phyloP scores from a whole-genome alignment of 2,113 vertebrate genomes.

The Oreocharis arfaki region DNA sequence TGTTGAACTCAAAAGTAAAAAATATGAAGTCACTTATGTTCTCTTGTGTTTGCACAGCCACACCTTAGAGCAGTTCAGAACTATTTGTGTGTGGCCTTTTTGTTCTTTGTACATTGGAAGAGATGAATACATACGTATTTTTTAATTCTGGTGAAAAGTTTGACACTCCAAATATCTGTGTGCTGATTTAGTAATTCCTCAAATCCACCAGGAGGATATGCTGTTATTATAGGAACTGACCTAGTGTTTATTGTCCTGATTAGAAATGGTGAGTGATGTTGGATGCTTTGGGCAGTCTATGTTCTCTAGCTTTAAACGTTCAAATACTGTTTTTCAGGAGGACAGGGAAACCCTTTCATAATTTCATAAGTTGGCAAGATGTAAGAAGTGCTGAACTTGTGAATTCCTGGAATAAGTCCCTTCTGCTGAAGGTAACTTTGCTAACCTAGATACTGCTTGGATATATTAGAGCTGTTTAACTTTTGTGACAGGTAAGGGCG shows the following conservation, averaged over 20 bases:
- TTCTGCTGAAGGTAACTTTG: slow-evolving; percentile 81
- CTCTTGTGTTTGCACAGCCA: background rate
- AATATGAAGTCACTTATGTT: background rate
- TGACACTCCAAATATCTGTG: fast-evolving
- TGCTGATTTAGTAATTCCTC: background rate
- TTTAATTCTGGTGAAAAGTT: background rate
- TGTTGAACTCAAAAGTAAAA: background rate
- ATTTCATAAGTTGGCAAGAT: slow-evolving; percentile 98
- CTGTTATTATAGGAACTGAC: background rate
- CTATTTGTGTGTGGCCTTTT: background rate
- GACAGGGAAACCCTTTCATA: slow-evolving; percentile 92
- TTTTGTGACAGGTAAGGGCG: background rate
- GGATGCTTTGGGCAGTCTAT: background rate
- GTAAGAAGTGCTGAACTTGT: slow-evolving; percentile 84
- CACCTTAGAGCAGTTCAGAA: background rate
- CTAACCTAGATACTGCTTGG: background rate
- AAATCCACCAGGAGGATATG: background rate
- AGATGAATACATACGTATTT: fast-evolving
- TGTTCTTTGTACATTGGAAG: background rate
- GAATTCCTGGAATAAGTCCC: slow-evolving; percentile 88
- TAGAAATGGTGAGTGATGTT: background rate
- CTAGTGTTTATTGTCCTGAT: background rate
- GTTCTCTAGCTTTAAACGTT: background rate
- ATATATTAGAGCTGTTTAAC: background rate
- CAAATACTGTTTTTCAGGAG: slow-evolving; percentile 73